Evolutionary conservation across 2,888 invertebrate genomes (phyloP), one percentile per base, ranked within the genome.

Genomic region (Criorhina ranunculi): DNA sequence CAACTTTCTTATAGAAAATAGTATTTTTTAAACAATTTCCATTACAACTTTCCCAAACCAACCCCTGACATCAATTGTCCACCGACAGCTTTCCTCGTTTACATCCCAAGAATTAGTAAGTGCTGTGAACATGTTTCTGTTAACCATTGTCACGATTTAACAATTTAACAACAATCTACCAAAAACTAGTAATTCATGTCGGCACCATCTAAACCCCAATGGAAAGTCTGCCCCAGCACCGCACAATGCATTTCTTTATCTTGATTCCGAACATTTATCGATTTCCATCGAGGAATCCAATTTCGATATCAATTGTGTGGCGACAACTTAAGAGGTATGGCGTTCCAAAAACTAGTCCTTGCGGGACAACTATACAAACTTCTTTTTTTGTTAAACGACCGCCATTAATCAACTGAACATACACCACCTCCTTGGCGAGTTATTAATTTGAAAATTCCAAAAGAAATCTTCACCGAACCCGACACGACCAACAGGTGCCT

Each of bases 51-150:
- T 11, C 17, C 12, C n/a, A n/a, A 44, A 40, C n/a, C 72, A 77
- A 72, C 77, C 78, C 73, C 72, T 83, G 77, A 78, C 72, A 77
- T 73, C 29, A n/a, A 62, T 67, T 73, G 60, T 73, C 72, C 9
- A 53, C 60, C 42, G 35, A 19, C 78, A 78, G 73, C 82, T 83
- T 83, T 83, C 78, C 62, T 78, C 35, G 33, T 19, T 15, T 42
- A 44, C 24, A 15, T 59, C n/a, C 9, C 7, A 29, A 17, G 40
- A 57, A 62, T 59, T 57, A 40, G 37, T 35, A 5, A 2, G 33
- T 8, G 15, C 44, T 7, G 17, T 51, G 5, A 55, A 57, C 78
- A 57, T 64, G 70, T 72, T 78, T 77, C n/a, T 17, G 0, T 53
- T 64, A 15, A 0, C 46, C 15, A 53, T 75, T 78, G 78, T 78